Conservation (phyloP, 2,888 invertebrate species). For the Eristalis intricaria region DNA sequence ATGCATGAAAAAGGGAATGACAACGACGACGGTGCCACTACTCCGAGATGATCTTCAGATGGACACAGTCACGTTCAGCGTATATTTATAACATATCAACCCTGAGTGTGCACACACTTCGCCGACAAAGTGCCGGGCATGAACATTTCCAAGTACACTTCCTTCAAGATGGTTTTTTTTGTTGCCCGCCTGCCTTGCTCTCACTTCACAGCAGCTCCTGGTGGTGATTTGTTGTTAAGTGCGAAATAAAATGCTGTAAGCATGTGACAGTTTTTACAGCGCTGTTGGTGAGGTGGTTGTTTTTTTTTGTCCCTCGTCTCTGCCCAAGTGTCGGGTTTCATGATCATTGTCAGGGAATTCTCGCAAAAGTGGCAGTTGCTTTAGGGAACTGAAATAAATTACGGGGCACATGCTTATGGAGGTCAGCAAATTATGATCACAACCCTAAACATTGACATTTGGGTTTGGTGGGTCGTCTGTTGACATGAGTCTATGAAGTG, state of each 20-base stretch:
- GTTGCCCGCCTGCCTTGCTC: background rate
- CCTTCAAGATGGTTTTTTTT: background rate
- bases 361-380: background rate
- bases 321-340: constrained; percentile 32
- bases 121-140: constrained; percentile 57
- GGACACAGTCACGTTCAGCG: constrained; percentile 51
- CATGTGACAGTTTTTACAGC: constrained; percentile 61
- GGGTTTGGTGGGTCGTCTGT: no score
- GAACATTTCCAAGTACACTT: constrained; percentile 46
- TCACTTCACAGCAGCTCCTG: constrained; percentile 22
- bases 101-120: constrained; percentile 10
- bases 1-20: background rate
- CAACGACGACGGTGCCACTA: constrained; percentile 25
- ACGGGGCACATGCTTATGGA: background rate
- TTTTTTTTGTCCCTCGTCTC: background rate
- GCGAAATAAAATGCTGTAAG: constrained; percentile 61
- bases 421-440: background rate
- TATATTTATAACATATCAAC: constrained; percentile 32
- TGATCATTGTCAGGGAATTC: constrained; percentile 10
- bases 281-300: background rate
- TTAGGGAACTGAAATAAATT: background rate
- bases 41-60: constrained; percentile 46
- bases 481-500: background rate
- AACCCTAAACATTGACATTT: background rate
- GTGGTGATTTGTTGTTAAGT: constrained; percentile 59